These are phyloP conservation scores for Drosophila colorata DNA, from an alignment of 2,888 invertebrate genomes.

Conservation along the genomic window DNA sequence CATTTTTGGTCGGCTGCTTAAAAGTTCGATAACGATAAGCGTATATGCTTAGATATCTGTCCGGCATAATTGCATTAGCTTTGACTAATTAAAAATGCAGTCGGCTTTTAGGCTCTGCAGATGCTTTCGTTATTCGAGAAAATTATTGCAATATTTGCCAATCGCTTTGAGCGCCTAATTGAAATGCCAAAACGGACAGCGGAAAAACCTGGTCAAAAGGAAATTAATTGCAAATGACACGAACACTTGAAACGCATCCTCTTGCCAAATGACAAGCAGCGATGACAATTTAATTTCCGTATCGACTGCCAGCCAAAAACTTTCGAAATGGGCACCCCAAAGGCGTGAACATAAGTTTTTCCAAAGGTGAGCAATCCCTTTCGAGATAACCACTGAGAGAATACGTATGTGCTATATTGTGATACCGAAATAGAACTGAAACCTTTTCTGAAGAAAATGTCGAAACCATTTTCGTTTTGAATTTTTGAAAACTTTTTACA, in stretches of 20 bases:
- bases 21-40: slow-evolving; percentile 49
- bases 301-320: slow-evolving; percentile 40
- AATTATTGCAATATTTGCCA: slow-evolving; percentile 63
- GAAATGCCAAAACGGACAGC: slow-evolving; percentile 68
- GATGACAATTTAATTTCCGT: slow-evolving; percentile 77
- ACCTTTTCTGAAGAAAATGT: no score
- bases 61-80: slow-evolving; percentile 63
- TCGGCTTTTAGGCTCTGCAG: slow-evolving; percentile 69
- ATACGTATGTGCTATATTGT: no score
- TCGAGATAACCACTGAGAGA: background rate
- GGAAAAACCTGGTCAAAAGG: slow-evolving; percentile 70
- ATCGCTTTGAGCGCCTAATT: slow-evolving; percentile 66
- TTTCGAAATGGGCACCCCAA: slow-evolving; percentile 35
- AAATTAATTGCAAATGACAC: slow-evolving; percentile 79
- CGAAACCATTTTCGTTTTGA: no score
- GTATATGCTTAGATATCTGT: slow-evolving; percentile 40
- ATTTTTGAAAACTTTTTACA: no score
- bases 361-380: slow-evolving; percentile 9
- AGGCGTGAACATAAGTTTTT: slow-evolving; percentile 11
- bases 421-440: no score
- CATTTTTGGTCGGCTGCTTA: slow-evolving; percentile 33
- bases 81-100: slow-evolving; percentile 71
- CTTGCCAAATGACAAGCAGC: slow-evolving; percentile 50
- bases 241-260: slow-evolving; percentile 67
- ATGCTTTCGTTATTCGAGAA: slow-evolving; percentile 44